Evolutionary conservation across 2,797 vertebrate genomes (phyloP).

Genomic region (Poecilia velifera): DNA sequence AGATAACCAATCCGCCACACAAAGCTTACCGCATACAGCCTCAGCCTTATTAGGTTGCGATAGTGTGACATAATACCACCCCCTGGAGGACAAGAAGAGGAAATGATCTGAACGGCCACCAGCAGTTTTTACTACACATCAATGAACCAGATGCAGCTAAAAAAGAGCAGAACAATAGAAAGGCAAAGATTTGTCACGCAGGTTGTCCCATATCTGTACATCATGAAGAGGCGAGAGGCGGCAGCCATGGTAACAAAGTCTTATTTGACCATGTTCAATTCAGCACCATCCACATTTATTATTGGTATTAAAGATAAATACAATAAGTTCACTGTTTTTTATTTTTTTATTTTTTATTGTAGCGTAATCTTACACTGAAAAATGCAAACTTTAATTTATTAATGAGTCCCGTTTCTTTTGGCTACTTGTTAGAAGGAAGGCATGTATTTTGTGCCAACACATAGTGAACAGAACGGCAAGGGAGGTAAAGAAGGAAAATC

Average conservation of each 20-base stretch:
- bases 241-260: not conserved
- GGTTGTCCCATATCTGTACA: not conserved
- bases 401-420: not conserved
- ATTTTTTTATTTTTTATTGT: no score
- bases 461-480: not conserved
- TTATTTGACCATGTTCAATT: not conserved
- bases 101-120: constrained; percentile 31
- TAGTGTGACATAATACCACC: constrained; percentile 49
- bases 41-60: not conserved
- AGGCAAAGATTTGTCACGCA: constrained; percentile 16
- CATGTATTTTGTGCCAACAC: not conserved
- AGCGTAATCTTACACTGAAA: not conserved
- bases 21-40: constrained; percentile 6
- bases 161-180: constrained; percentile 35
- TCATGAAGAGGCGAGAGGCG: not conserved
- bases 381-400: not conserved
- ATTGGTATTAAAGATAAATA: not conserved
- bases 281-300: not conserved
- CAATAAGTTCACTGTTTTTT: not conserved
- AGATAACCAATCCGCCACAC: constrained; percentile 2
- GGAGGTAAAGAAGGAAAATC: not conserved
- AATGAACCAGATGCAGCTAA: constrained; percentile 30
- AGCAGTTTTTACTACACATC: constrained; percentile 5
- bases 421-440: not conserved
- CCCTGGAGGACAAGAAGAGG: constrained; percentile 62